Conservation (phyloP, 35 echinoderm and acorn worm genomes). For the Acanthaster planci region DNA sequence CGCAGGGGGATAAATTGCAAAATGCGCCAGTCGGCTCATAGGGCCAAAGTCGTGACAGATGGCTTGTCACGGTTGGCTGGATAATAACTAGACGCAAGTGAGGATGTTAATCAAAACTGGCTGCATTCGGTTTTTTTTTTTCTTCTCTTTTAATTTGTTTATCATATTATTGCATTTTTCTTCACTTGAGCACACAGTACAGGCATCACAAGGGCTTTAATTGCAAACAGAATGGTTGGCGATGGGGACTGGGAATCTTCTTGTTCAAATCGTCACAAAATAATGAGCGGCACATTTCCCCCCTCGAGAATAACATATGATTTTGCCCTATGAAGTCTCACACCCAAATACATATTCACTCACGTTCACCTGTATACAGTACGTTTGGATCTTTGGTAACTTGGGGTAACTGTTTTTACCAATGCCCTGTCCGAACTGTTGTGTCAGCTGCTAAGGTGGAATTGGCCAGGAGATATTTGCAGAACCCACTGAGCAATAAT, state of each 20-base stretch:
- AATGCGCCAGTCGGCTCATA: background rate
- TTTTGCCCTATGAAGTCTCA: no score
- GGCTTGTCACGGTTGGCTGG: background rate
- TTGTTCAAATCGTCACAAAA: no score
- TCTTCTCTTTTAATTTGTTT: background rate
- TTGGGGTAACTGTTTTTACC: no score
- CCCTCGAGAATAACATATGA: no score
- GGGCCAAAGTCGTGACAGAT: slow-evolving; percentile 30
- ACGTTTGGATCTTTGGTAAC: no score
- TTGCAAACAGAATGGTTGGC: no score
- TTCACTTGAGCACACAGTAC: background rate
- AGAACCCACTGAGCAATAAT: no score
- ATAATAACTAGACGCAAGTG: slow-evolving; percentile 7
- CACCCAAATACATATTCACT: no score
- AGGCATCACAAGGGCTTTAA: background rate
- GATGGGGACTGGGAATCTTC: no score
- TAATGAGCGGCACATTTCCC: no score
- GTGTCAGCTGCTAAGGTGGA: slow-evolving; percentile 9
- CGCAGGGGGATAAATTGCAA: slow-evolving; percentile 6
- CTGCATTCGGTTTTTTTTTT: background rate
- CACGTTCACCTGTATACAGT: no score
- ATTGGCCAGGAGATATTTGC: slow-evolving; percentile 15
- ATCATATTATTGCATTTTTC: background rate
- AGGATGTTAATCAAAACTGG: slow-evolving; percentile 1
- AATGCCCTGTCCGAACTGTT: background rate